Percentiles rank a stretch among this genome's conserved stretches.
These are phyloP conservation scores for Choloepus hoffmanni DNA, from an alignment of 2,113 vertebrate species.

Conservation along the genomic window DNA sequence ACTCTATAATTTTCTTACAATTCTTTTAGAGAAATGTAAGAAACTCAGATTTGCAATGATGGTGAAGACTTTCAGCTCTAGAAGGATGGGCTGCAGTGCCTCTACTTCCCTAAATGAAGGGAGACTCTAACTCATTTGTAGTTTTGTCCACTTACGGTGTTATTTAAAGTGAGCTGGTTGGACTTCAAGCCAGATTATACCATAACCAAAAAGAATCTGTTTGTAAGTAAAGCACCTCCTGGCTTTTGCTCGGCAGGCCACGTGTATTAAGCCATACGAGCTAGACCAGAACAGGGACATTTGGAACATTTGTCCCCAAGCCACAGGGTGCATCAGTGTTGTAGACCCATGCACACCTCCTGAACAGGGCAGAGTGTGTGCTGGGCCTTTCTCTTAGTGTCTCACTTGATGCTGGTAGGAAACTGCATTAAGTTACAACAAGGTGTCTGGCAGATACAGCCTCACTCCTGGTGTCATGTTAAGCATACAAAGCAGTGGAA, in stretches of 20 bases:
- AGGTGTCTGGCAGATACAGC: neutral
- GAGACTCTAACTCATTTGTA: neutral
- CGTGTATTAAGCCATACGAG: fast-evolving
- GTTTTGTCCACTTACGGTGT: neutral
- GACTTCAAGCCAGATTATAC: neutral
- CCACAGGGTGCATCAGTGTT: fast-evolving
- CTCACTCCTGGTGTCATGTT: neutral
- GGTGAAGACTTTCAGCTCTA: neutral
- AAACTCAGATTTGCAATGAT: neutral
- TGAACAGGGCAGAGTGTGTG: fast-evolving
- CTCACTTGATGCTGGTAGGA: neutral
- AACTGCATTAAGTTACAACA: neutral
- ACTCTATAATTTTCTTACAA: neutral
- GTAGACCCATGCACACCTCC: fast-evolving
- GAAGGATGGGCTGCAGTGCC: neutral
- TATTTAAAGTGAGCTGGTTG: neutral
- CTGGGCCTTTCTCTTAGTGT: neutral
- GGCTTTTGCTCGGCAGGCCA: neutral
- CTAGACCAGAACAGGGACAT: neutral
- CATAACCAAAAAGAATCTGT: neutral
- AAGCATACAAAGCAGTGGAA: neutral
- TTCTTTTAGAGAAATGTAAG: neutral
- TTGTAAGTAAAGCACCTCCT: neutral
- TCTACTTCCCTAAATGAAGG: neutral
- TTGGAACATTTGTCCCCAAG: neutral